These are phyloP conservation scores for Gallinago paraguaiae DNA, from an alignment of 2,113 vertebrate genomes.

Conservation along the genomic window DNA sequence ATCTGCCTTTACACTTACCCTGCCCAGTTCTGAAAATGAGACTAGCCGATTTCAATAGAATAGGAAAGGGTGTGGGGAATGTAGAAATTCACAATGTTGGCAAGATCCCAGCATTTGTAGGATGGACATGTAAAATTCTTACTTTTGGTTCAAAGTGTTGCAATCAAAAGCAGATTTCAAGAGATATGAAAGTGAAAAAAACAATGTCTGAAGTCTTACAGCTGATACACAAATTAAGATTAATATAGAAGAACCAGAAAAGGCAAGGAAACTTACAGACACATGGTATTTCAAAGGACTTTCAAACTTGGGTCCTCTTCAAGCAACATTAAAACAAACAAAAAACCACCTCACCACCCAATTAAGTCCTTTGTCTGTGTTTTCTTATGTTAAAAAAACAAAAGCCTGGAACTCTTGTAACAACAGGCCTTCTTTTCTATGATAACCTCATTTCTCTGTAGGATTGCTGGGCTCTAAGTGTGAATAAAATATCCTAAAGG, in stretches of 20 bases:
- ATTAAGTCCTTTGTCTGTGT: background rate
- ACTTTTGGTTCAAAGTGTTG: background rate
- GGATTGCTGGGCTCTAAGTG: background rate
- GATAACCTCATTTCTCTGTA: background rate
- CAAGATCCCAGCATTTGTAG: background rate
- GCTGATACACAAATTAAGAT: background rate
- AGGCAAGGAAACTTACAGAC: background rate
- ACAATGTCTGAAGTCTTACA: background rate
- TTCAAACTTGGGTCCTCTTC: background rate
- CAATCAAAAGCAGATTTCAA: background rate
- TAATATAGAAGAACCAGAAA: background rate
- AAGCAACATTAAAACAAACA: background rate
- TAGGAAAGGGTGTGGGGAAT: background rate
- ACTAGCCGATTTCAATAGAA: background rate
- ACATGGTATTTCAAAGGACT: background rate
- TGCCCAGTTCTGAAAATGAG: background rate
- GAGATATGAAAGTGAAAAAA: background rate
- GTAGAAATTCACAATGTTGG: background rate
- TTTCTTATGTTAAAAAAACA: background rate
- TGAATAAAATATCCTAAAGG: background rate
- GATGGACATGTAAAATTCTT: background rate
- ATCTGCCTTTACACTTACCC: background rate
- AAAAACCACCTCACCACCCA: background rate
- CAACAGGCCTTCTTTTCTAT: background rate
- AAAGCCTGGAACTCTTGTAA: background rate